Evolutionary conservation across 2,113 vertebrate genomes (phyloP), one percentile per base, ranked within the genome.

Genomic region (Campylomormyrus tamandua): DNA sequence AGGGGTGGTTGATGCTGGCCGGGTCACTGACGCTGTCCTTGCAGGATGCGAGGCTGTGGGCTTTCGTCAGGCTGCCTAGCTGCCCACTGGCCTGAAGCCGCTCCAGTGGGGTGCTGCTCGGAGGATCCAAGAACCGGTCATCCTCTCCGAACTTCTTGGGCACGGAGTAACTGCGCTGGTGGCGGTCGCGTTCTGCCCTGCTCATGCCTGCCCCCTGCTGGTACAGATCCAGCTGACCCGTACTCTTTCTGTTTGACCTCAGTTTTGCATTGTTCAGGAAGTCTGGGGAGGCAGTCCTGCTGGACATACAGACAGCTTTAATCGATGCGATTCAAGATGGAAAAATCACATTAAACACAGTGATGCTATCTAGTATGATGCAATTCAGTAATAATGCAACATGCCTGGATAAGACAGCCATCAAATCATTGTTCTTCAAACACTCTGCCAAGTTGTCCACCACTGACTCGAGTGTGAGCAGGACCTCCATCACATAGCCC

Each of bases 401-500:
- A 91, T 93, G 98, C 98, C 98, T 97, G 90, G 98, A 98, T 48
- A 99, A 93, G 49, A 98, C 97, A 0, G 98, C 97, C 95, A 99
- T 94, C 52, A 99, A 96, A 92, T 99, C 98, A 49, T 96, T 98
- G 95, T 99, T 99, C 94, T 98, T 99, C 93, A 99, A 94, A 94
- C 98, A 99, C 74, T 99, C 98, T 42, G 98, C 98, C 49, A 99
- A 94, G 94, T 98, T 99, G 92, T 98, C 98, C 93, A 99, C 98
- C 1, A 98, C 98, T 7, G 98, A 96, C 93, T 99, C 98, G 94
- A 99, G 94, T 2, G 98, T 99, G 74, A 99, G 95, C 74, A 99
- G 95, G 1, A 98, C 97, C 92, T 99, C 98, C 98, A 99, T 99
- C 87, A 99, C 98, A 15, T 99, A 99, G 8, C 98, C 98, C 98